These are phyloP conservation scores for Pentalonia nigronervosa DNA, from an alignment of 1,140 invertebrate genomes.

Conservation along the genomic window DNA sequence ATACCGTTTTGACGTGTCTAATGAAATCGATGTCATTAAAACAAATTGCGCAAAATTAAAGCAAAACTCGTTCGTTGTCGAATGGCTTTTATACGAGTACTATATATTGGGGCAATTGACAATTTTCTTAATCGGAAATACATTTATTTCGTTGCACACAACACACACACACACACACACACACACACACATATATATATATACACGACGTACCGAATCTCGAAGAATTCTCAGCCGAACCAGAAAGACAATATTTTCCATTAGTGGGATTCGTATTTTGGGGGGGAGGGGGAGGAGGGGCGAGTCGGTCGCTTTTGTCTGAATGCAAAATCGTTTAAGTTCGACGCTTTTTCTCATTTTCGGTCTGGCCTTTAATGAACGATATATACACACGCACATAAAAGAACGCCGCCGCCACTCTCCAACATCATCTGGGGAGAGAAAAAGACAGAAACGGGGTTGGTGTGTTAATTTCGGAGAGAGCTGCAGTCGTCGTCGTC, in stretches of 20 bases:
- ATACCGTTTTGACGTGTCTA: neutral
- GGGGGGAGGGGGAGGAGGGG: neutral
- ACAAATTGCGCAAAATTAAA: neutral
- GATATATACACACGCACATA: slow-evolving; percentile 49
- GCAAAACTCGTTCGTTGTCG: neutral
- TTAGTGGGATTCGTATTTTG: slow-evolving; percentile 36
- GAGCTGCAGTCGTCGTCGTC: slow-evolving; percentile 49
- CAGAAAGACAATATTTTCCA: slow-evolving; percentile 56
- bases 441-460: slow-evolving; percentile 49
- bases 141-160: neutral
- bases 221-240: neutral
- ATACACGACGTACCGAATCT: neutral
- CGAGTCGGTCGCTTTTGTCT: slow-evolving; percentile 48
- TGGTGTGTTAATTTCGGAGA: slow-evolving; percentile 57
- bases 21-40: neutral
- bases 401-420: slow-evolving; percentile 31
- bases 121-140: slow-evolving; percentile 25
- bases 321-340: slow-evolving; percentile 56
- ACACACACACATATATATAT: neutral
- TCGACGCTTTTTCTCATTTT: slow-evolving; percentile 58
- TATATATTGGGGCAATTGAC: neutral
- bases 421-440: neutral
- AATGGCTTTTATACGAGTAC: neutral
- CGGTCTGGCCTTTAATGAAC: slow-evolving; percentile 57
- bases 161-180: too few relatives aligned